phyloP scores from a whole-genome alignment of 2,113 vertebrate species.

The Rhea pennata region DNA sequence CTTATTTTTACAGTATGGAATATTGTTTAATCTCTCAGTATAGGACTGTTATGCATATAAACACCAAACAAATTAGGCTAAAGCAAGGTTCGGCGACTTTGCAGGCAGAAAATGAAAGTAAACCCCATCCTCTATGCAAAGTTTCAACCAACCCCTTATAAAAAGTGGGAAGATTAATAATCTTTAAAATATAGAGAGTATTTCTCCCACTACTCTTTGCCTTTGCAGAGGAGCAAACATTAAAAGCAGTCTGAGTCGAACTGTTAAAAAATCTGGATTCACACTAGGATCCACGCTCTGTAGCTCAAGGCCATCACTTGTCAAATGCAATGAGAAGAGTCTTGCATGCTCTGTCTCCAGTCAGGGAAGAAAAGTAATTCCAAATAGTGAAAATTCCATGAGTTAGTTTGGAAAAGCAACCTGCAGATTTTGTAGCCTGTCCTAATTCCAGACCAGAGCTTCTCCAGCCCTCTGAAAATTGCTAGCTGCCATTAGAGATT shows the following conservation, averaged over 20 bases:
- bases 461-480: neutral
- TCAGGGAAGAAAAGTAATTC: neutral
- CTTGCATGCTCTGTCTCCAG: neutral
- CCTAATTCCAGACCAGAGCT: neutral
- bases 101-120: neutral
- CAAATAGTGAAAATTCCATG: neutral
- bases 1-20: neutral
- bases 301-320: neutral
- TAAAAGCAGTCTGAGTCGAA: neutral
- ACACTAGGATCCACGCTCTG: neutral
- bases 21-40: neutral
- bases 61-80: slow-evolving; percentile 9
- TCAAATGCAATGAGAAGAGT: neutral
- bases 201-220: neutral
- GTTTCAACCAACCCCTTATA: neutral
- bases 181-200: neutral
- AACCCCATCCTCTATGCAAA: neutral
- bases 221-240: neutral
- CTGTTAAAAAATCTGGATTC: neutral
- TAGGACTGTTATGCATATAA: neutral
- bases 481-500: neutral
- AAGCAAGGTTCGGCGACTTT: neutral
- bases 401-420: neutral
- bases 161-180: neutral
- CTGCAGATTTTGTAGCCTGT: neutral